Percentiles rank a stretch among this genome's conserved stretches.
Evolutionary conservation across 2,888 invertebrate species (phyloP).

Genomic region (Invenusta paracnida): DNA sequence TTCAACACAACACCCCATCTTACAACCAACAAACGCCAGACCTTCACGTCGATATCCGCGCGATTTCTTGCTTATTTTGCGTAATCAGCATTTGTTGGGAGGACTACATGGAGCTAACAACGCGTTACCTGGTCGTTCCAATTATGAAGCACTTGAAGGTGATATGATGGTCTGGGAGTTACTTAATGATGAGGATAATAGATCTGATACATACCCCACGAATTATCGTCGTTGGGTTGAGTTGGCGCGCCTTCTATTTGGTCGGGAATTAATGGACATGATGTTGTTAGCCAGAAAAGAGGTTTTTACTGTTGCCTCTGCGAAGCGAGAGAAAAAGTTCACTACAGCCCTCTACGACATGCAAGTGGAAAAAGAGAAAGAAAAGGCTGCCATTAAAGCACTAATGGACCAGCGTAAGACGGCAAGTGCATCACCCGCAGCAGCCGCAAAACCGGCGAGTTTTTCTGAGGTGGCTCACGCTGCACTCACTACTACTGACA

Average conservation of each 20-base stretch:
- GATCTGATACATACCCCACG: constrained; percentile 8
- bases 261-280: constrained; percentile 41
- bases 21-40: neutral
- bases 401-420: neutral
- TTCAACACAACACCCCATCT: neutral
- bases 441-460: neutral
- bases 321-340: neutral
- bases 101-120: neutral
- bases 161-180: constrained; percentile 21
- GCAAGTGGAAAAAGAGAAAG: neutral
- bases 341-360: neutral
- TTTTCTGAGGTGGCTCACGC: neutral
- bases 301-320: constrained; percentile 13
- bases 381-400: neutral
- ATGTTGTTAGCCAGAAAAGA: constrained; percentile 40
- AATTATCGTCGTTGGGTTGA: constrained; percentile 43
- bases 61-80: neutral
- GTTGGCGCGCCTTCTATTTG: constrained; percentile 41
- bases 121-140: neutral
- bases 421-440: neutral
- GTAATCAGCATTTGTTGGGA: neutral
- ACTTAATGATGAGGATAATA: neutral
- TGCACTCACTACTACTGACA: neutral
- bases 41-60: neutral
- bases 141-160: neutral